These are phyloP conservation scores for Steinernema feltiae DNA, from an alignment of 1,140 invertebrate genomes.

Conservation along the genomic window DNA sequence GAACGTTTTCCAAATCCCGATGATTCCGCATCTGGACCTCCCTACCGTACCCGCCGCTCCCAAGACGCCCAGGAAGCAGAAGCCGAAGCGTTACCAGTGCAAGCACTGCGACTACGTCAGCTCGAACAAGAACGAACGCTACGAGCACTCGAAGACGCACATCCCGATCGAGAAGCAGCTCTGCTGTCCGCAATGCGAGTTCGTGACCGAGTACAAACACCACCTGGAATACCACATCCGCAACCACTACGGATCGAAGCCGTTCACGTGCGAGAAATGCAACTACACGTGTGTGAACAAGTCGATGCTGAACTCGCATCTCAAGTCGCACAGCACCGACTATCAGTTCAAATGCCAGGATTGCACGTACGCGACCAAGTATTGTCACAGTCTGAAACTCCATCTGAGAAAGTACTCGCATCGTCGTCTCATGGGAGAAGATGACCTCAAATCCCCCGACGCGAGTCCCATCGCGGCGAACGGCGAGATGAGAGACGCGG, in stretches of 20 bases:
- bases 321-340: slow-evolving; percentile 92
- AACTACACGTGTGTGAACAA: slow-evolving; percentile 93
- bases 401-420: slow-evolving; percentile 87
- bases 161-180: slow-evolving; percentile 87
- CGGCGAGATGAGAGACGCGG: background rate
- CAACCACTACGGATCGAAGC: slow-evolving; percentile 90
- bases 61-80: slow-evolving; percentile 20
- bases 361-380: slow-evolving; percentile 95
- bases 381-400: slow-evolving; percentile 91
- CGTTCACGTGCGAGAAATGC: slow-evolving; percentile 87
- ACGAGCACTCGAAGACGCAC: slow-evolving; percentile 68
- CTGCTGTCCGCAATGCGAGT: slow-evolving; percentile 82
- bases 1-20: slow-evolving; percentile 6
- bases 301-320: slow-evolving; percentile 96
- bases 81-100: slow-evolving; percentile 75
- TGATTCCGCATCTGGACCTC: slow-evolving; percentile 19
- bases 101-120: slow-evolving; percentile 74
- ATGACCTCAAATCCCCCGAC: background rate
- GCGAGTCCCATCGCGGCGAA: background rate
- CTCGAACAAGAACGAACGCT: slow-evolving; percentile 64
- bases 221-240: slow-evolving; percentile 93
- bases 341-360: slow-evolving; percentile 91
- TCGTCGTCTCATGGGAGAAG: slow-evolving; percentile 65
- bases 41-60: background rate
- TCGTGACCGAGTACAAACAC: slow-evolving; percentile 97